Conservation (phyloP, 2,888 invertebrate genomes). For the Lucinisca nassula region DNA sequence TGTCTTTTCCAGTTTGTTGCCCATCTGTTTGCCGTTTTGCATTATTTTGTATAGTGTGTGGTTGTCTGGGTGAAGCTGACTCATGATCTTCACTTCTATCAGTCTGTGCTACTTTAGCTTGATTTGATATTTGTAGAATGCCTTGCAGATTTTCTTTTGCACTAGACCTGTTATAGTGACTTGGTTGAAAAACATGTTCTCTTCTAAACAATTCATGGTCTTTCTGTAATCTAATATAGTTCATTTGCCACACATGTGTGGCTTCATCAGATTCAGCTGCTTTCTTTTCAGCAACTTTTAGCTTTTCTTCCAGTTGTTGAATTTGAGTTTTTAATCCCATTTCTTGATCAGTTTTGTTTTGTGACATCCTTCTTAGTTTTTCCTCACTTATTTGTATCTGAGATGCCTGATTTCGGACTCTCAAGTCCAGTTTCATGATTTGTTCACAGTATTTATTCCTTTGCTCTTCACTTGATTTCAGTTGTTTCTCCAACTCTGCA, state of each 20-base stretch:
- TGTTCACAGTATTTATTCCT: constrained; percentile 54
- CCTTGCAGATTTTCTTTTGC: neutral
- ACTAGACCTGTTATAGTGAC: neutral
- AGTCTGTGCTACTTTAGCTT: neutral
- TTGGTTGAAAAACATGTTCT: neutral
- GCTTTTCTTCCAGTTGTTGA: neutral
- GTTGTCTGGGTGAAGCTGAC: neutral
- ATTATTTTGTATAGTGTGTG: neutral
- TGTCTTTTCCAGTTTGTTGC: neutral
- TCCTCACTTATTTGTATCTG: constrained; percentile 2
- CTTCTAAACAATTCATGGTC: neutral
- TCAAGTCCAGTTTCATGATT: constrained; percentile 52
- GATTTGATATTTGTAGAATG: neutral
- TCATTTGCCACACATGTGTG: neutral
- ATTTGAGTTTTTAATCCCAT: neutral
- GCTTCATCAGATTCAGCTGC: neutral
- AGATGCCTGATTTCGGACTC: constrained; percentile 13
- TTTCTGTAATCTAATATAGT: neutral
- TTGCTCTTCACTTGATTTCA: constrained; percentile 27
- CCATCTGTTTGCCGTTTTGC: neutral
- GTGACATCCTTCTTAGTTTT: neutral
- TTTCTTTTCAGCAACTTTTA: neutral
- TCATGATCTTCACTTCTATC: neutral
- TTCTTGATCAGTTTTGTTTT: neutral
- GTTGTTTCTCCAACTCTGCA: constrained; percentile 20